Evolutionary conservation across 2,888 invertebrate genomes (phyloP).

Genomic region (Steinernema carpocapsae): DNA sequence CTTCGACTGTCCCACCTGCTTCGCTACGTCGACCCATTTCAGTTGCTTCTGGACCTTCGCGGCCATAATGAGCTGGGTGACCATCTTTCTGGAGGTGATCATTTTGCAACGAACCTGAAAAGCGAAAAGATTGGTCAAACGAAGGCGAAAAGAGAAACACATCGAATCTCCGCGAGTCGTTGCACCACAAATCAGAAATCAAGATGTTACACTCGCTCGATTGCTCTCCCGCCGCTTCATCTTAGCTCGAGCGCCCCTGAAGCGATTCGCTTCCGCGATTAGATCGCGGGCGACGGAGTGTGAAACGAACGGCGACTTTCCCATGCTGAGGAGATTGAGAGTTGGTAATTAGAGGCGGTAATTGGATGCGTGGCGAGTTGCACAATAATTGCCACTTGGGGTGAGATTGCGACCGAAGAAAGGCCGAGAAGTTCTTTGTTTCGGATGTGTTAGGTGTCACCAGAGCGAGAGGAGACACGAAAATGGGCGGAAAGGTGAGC

Average conservation of each 20-base stretch:
- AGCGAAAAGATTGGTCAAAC: background rate
- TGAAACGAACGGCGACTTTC: slow-evolving; percentile 29
- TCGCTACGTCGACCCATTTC: slow-evolving; percentile 44
- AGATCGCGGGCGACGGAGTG: slow-evolving; percentile 14
- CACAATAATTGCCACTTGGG: slow-evolving; percentile 35
- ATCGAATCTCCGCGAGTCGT: background rate
- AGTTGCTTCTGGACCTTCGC: slow-evolving; percentile 41
- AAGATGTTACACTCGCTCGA: slow-evolving; percentile 17
- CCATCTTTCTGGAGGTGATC: slow-evolving; percentile 39
- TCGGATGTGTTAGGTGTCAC: slow-evolving; percentile 17
- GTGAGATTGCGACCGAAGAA: slow-evolving; percentile 18
- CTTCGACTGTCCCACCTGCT: slow-evolving; percentile 40
- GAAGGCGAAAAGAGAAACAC: no score
- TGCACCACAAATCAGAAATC: slow-evolving; percentile 21
- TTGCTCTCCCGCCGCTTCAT: background rate
- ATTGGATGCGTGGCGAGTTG: slow-evolving; percentile 34
- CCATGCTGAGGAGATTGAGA: slow-evolving; percentile 11
- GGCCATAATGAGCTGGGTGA: slow-evolving; percentile 40
- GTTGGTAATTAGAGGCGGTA: slow-evolving; percentile 29
- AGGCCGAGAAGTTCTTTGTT: slow-evolving; percentile 16
- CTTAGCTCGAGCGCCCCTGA: background rate
- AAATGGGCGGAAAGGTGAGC: no score
- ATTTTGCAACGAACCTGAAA: slow-evolving; percentile 12
- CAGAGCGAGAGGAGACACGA: background rate
- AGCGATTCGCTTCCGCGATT: slow-evolving; percentile 28